Base-by-base conservation (phyloP, 2,113 vertebrate genomes). In the Mola mola region DNA sequence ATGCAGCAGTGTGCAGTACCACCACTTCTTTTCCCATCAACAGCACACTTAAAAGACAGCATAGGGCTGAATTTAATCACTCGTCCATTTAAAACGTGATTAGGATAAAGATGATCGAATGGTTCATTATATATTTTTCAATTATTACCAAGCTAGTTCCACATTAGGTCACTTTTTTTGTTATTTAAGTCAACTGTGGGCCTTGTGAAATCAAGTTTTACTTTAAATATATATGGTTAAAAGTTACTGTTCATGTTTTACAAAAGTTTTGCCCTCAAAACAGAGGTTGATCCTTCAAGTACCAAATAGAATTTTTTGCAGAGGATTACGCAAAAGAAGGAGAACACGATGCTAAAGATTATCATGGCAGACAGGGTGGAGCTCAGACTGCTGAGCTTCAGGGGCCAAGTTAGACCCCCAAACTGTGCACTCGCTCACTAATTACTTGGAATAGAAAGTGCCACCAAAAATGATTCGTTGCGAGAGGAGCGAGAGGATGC, bases 301-400 rank as follows among this genome's bases (percentile, higher is more conserved):
- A 16, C 37, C 52, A 24, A 41, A 37, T 16, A 7, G 5, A 2
- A 22, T 47, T 42, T 33, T 6, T 13, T 42, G 28, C 25, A 19
- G 3, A 49, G 7, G 13, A 19, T 33, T 1, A 10, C 7, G 24
- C 22, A 13, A 38, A 36, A 52, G 33, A 9, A 21, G 46, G 11
- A 22, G n/a, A n/a, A n/a, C 25, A 15, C 41, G 13, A 44, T 43
- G 37, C 46, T 52, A 5, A 0, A 0, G 20, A 46, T 6, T 44
- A 26, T 52, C 2, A 8, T 36, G 36, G 40, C 43, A 15, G 28
- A 66, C 57, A 22, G 44, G 60, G 40, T 42, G 40, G 24, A 36
- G 38, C 37, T 58, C 6, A 24, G 2, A 1, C 15, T 16, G n/a
- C 65, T 16, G 26, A 42, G 21, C 51, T 36, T 36, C 46, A 24